phyloP scores from a whole-genome alignment of 2,888 invertebrate species.

The Drosophila meridionalis region DNA sequence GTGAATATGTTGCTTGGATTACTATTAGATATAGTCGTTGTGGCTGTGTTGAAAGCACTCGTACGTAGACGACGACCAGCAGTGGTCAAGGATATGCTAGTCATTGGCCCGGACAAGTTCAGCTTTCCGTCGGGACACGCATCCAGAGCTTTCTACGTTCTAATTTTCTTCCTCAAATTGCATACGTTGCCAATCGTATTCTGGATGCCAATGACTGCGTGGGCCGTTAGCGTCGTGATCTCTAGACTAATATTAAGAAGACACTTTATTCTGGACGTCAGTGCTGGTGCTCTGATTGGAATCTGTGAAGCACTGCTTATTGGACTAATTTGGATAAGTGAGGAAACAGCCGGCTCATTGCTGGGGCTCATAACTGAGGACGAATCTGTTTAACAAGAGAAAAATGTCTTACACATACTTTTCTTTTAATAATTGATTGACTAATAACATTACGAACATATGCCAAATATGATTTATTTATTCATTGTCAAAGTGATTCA shows the following conservation, averaged over 20 bases:
- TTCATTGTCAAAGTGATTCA: conserved; percentile 3
- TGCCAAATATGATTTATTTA: not conserved
- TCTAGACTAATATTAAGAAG: conserved; percentile 93
- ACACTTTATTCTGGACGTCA: conserved; percentile 94
- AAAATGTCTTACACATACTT: not conserved
- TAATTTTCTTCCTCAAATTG: conserved; percentile 89
- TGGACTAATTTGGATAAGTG: conserved; percentile 89
- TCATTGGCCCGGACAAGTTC: conserved; percentile 94
- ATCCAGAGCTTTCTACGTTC: conserved; percentile 92
- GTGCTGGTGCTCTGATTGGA: conserved; percentile 91
- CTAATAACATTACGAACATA: conserved; percentile 1
- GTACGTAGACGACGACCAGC: conserved; percentile 92
- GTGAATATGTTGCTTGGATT: conserved; percentile 93
- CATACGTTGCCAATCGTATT: conserved; percentile 88
- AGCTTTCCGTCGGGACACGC: conserved; percentile 98
- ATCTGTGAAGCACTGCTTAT: conserved; percentile 89
- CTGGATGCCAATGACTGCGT: conserved; percentile 89
- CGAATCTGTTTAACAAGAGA: not conserved
- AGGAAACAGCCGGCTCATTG: conserved; percentile 76
- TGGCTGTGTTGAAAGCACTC: conserved; percentile 91
- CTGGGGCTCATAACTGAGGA: conserved; percentile 77
- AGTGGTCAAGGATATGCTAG: conserved; percentile 88
- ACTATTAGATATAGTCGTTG: conserved; percentile 91
- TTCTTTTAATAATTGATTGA: not conserved
- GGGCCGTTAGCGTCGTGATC: conserved; percentile 90